Conservation (phyloP, 2,888 invertebrate genomes). For the Drosophila putrida region DNA sequence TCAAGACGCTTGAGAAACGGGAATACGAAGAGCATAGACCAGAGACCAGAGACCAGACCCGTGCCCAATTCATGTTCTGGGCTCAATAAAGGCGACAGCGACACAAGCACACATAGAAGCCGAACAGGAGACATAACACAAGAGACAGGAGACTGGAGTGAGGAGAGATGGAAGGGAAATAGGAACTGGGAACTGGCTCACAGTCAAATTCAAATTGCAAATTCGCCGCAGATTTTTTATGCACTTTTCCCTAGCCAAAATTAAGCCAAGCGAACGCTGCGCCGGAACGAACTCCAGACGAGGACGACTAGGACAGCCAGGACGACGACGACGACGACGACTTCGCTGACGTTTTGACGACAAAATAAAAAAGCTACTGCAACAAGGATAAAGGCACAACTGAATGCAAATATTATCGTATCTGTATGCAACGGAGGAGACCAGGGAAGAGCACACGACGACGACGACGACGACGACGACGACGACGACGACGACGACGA, state of each 20-base stretch:
- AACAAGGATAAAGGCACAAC: slow-evolving; percentile 62
- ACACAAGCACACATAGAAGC: slow-evolving; percentile 22
- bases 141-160: neutral
- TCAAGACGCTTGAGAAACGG: slow-evolving; percentile 54
- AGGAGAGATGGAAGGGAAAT: neutral
- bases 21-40: slow-evolving; percentile 5
- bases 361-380: slow-evolving; percentile 72
- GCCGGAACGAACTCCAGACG: slow-evolving; percentile 69
- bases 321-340: slow-evolving; percentile 31
- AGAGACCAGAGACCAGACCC: slow-evolving; percentile 30
- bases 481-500: slow-evolving; percentile 13
- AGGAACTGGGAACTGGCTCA: slow-evolving; percentile 13
- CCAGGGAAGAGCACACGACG: slow-evolving; percentile 11
- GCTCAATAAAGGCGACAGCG: slow-evolving; percentile 68
- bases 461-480: slow-evolving; percentile 13
- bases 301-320: slow-evolving; percentile 28
- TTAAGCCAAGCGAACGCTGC: slow-evolving; percentile 75
- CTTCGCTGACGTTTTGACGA: slow-evolving; percentile 75
- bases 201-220: slow-evolving; percentile 77
- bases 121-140: neutral
- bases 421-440: slow-evolving; percentile 50
- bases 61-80: slow-evolving; percentile 62
- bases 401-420: slow-evolving; percentile 81
- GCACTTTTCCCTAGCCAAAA: slow-evolving; percentile 78
- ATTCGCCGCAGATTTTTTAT: slow-evolving; percentile 81